Percentiles rank a stretch among this genome's conserved stretches.
Conservation (phyloP, 1,140 invertebrate species). For the Pomacea maculata region DNA sequence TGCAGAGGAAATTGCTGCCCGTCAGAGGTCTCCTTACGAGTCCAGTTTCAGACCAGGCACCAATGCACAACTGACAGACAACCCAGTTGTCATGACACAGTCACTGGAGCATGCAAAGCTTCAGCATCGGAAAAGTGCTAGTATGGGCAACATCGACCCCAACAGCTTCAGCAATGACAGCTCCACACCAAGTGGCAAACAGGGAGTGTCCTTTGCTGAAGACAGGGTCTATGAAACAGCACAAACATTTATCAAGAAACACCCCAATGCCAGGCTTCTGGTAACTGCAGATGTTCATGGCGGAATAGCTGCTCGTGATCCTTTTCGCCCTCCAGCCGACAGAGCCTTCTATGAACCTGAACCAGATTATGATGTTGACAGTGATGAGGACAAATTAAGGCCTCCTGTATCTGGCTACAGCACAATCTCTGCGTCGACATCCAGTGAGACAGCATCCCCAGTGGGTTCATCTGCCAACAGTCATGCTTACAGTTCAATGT, state of each 20-base stretch:
- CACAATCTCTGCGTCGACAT: no score
- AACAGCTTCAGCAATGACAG: no score
- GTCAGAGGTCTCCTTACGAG: constrained; percentile 46
- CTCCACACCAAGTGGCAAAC: background rate
- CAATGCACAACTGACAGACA: constrained; percentile 48
- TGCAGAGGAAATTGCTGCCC: constrained; percentile 37
- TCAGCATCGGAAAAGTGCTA: constrained; percentile 42
- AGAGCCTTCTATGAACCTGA: constrained; percentile 48
- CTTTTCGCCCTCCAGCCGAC: constrained; percentile 7
- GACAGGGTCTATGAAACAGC: constrained; percentile 56
- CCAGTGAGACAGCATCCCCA: no score
- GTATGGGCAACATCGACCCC: constrained; percentile 27
- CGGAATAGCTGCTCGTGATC: constrained; percentile 18
- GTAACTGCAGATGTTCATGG: constrained; percentile 55
- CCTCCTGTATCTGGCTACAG: constrained; percentile 9
- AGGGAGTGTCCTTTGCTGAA: constrained; percentile 56
- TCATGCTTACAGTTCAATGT: no score
- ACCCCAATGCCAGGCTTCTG: constrained; percentile 58
- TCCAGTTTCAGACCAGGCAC: constrained; percentile 62
- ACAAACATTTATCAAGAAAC: constrained; percentile 55
- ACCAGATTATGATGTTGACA: constrained; percentile 57
- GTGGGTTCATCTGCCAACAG: no score
- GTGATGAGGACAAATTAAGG: constrained; percentile 40
- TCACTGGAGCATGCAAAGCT: constrained; percentile 39
- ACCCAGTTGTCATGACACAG: constrained; percentile 36